These are phyloP conservation scores for Melangyna quadrimaculata DNA, from an alignment of 2,888 invertebrate species.

Conservation along the genomic window DNA sequence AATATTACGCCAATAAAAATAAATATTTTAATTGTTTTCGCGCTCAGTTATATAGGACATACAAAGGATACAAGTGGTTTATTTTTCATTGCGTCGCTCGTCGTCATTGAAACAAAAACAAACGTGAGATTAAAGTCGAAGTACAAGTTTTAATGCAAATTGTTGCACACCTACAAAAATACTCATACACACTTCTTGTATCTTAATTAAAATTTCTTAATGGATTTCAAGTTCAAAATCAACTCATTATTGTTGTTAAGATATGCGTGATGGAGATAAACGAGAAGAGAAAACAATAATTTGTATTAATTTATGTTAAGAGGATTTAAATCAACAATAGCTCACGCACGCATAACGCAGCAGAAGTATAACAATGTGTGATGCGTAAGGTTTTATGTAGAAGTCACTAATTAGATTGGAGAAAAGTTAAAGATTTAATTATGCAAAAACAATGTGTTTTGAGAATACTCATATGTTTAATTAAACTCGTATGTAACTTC, in stretches of 20 bases:
- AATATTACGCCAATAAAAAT: not conserved
- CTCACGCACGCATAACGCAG: too few species aligned
- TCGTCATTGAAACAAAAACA: too few species aligned
- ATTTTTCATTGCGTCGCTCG: not conserved
- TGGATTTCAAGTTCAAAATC: constrained; percentile 33
- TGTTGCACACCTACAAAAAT: not conserved
- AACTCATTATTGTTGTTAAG: constrained; percentile 36
- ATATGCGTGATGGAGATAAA: constrained; percentile 9
- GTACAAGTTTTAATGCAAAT: not conserved
- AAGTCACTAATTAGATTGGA: not conserved
- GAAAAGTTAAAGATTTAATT: not conserved
- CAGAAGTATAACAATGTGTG: not conserved
- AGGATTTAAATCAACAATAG: constrained; percentile 8
- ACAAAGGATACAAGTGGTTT: not conserved
- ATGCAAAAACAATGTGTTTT: not conserved
- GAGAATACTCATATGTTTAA: too few species aligned
- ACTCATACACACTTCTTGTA: not conserved
- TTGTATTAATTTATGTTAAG: constrained; percentile 8
- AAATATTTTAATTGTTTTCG: not conserved
- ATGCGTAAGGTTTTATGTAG: not conserved
- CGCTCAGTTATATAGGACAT: not conserved
- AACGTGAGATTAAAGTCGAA: not conserved
- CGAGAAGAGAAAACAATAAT: constrained; percentile 5
- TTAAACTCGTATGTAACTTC: not conserved
- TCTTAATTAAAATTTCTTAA: constrained; percentile 39